Conservation (phyloP, 2,888 invertebrate genomes). For the Campoletis raptor region DNA sequence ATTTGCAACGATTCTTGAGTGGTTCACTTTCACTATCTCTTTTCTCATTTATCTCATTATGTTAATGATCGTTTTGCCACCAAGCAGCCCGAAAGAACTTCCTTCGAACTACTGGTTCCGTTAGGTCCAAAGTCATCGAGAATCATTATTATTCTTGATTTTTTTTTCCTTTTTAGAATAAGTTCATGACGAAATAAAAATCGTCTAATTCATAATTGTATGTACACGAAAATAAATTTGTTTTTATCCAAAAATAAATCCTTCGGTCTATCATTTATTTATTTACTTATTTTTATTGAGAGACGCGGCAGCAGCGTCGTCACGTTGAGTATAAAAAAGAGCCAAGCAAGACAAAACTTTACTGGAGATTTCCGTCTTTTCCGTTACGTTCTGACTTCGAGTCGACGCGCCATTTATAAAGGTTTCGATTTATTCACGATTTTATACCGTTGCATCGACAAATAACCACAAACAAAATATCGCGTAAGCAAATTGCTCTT, state of each 20-base stretch:
- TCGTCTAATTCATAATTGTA: neutral
- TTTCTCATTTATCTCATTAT: conserved; percentile 76
- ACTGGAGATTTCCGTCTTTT: too few relatives aligned
- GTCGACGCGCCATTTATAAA: too few relatives aligned
- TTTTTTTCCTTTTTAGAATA: neutral
- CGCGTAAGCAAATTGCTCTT: too few relatives aligned
- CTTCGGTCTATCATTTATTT: neutral
- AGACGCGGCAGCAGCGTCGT: too few relatives aligned
- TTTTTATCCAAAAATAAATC: neutral
- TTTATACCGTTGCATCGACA: too few relatives aligned
- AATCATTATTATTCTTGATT: conserved; percentile 1
- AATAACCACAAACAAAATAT: too few relatives aligned
- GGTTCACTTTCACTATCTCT: conserved; percentile 76
- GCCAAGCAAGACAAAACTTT: too few relatives aligned
- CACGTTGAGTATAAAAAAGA: too few relatives aligned
- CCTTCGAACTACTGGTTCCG: conserved; percentile 22
- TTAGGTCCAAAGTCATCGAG: neutral
- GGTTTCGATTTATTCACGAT: too few relatives aligned
- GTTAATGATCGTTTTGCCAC: conserved; percentile 73
- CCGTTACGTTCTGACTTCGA: too few relatives aligned
- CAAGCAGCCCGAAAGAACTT: conserved; percentile 15
- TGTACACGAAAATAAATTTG: neutral
- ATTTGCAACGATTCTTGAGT: conserved; percentile 78
- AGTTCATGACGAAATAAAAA: neutral
- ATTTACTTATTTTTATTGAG: neutral